Evolutionary conservation across 2,113 vertebrate genomes (phyloP), one percentile per base, ranked within the genome.

Genomic region (Lepus americanus): DNA sequence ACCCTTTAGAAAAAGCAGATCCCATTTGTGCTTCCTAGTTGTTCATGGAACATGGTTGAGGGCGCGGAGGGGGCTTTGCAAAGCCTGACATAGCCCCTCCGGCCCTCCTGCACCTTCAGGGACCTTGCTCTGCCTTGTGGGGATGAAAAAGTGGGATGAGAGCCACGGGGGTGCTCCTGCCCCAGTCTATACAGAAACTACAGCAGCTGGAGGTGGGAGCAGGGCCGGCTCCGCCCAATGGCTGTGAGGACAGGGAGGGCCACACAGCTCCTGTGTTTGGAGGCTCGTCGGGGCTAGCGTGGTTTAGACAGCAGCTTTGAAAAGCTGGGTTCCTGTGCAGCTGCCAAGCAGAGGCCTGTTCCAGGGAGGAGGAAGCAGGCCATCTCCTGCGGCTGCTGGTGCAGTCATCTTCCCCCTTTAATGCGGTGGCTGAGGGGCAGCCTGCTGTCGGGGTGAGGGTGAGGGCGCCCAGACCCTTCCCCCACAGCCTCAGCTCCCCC

Each of bases 31-130:
- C 23, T 90, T 61, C 73, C 76, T 51, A 77, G 67, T 84, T 83
- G 72, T 51, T 64, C 83, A 67, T 91, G 79, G 92, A 88, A 53
- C 89, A 66, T 74, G 67, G 61, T 3, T 36, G 55, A 92, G 39
- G 53, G 55, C 25, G 23, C 19, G 11, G 72, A 80, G 82, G 29
- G 20, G n/a, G 31, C 17, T 19, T 19, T 44, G 22, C 76, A 90
- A 51, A 87, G 70, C 63, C 31, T 77, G 73, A 39, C 27, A 36
- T 70, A 72, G 88, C 39, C 82, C 49, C 66, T 59, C n/a, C 3
- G 49, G 31, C 36, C 59, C 87, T 85, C 6, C 33, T 86, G 9
- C 61, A 85, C 64, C 79, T 90, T n/a, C 36, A 63, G 87, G 31
- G 19, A 11, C 88, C 78, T 44, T 67, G 59, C 19, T 78, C 49